Conservation (phyloP, 2,113 vertebrate genomes). For the Brachyhypopomus occidentalis region DNA sequence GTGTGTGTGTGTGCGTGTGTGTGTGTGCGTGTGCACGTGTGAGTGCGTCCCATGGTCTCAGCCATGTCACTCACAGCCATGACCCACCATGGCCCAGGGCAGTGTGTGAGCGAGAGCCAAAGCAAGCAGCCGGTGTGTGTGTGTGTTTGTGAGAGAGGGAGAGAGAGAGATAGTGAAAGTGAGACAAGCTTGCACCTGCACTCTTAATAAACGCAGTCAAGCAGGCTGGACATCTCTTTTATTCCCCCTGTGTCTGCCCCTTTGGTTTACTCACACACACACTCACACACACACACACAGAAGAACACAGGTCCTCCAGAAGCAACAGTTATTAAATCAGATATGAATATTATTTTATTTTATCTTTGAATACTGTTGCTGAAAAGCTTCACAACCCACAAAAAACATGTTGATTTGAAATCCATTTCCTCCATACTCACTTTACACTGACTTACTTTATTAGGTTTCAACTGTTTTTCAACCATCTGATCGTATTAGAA, state of each 20-base stretch:
- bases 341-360: too few species aligned
- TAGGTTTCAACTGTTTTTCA: neutral
- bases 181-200: constrained; percentile 55
- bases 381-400: neutral
- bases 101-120: constrained; percentile 22
- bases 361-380: neutral
- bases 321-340: neutral
- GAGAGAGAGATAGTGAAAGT: constrained; percentile 50
- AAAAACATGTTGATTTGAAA: neutral
- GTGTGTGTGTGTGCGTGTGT: neutral
- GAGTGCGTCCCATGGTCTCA: constrained; percentile 49
- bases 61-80: constrained; percentile 55
- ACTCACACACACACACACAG: neutral
- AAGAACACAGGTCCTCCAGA: neutral
- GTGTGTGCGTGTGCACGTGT: constrained; percentile 19
- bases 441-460: neutral
- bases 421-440: neutral
- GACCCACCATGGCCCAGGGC: constrained; percentile 43
- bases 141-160: constrained; percentile 29
- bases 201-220: constrained; percentile 54
- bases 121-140: constrained; percentile 19
- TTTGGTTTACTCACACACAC: neutral
- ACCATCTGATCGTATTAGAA: neutral
- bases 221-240: constrained; percentile 46
- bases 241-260: constrained; percentile 51